Conservation (phyloP, 2,797 vertebrate genomes). For the Potorous gilbertii region DNA sequence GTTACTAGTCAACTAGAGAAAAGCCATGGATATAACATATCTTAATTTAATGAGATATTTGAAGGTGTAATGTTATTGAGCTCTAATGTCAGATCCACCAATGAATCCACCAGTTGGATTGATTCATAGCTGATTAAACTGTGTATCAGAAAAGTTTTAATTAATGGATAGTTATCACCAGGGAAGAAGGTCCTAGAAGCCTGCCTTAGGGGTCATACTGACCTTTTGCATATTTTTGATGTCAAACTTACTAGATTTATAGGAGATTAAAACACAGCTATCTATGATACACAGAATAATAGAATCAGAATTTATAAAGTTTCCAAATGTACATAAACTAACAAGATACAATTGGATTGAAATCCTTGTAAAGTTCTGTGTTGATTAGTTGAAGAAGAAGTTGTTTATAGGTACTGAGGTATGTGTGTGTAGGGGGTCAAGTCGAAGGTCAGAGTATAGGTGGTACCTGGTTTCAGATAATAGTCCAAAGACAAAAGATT, state of each 20-base stretch:
- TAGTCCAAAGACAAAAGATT: neutral
- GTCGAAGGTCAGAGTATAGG: too few relatives aligned
- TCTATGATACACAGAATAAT: neutral
- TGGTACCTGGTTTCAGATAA: neutral
- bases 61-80: neutral
- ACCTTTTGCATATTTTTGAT: neutral
- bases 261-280: neutral
- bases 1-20: neutral
- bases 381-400: neutral
- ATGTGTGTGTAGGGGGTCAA: neutral
- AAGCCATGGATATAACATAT: neutral
- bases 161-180: neutral
- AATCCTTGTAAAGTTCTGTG: neutral
- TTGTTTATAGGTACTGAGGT: neutral
- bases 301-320: neutral
- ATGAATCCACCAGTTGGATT: neutral
- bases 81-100: neutral
- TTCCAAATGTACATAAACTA: neutral
- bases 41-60: neutral
- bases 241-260: neutral
- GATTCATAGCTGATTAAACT: neutral
- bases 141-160: neutral
- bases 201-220: too few relatives aligned
- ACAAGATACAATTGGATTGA: neutral
- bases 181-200: neutral